Base-by-base conservation (phyloP, 2,797 vertebrate species). In the Tauraco hartlaubi region DNA sequence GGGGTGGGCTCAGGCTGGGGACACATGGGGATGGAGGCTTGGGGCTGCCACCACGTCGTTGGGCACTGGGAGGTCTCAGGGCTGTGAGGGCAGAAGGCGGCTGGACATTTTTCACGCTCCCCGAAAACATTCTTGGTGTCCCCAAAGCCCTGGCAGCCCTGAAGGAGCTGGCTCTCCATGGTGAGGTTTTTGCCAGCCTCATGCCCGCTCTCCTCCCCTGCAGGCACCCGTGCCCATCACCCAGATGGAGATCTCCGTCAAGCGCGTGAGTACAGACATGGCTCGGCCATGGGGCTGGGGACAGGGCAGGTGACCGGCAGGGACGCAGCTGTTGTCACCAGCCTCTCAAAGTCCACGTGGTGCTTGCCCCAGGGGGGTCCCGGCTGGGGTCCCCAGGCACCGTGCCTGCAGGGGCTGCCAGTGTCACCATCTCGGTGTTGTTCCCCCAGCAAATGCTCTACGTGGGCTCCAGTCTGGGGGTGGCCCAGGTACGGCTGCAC, bases 191-290 rank as follows among this genome's bases (percentile, higher is more conserved):
- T 1, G 1, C 23, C 49, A 62, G 41, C 49, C 43, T 90, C 23
- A 43, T 0, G 3, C 12, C 33, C 1, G 1, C 62, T 76, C 46
- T 14, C n/a, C 43, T 90, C 43, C 64, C 11, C 48, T 77, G 37
- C 97, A 99, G 99, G 96, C 88, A 4, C 98, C 99, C 15, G 98
- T 98, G 72, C 98, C 99, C 71, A 98, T 99, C 92, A 99, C 98
- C 2, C 98, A 99, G 48, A 98, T 99, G 99, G 99, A 99, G 90
- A 99, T 99, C 95, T 99, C 99, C 0, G 99, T 99, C 78, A 99
- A 99, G 97, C 98, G 99, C 74, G 99, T 99, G 96, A 98, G 99
- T 96, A 73, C 2, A 9, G 62, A 16, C 19, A 20, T 0, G 0
- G 49, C 69, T 69, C 0, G 0, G 29, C 10, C 26, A 12, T 0